Evolutionary conservation across 2,797 vertebrate species (phyloP).

Genomic region (Mastacembelus armatus): DNA sequence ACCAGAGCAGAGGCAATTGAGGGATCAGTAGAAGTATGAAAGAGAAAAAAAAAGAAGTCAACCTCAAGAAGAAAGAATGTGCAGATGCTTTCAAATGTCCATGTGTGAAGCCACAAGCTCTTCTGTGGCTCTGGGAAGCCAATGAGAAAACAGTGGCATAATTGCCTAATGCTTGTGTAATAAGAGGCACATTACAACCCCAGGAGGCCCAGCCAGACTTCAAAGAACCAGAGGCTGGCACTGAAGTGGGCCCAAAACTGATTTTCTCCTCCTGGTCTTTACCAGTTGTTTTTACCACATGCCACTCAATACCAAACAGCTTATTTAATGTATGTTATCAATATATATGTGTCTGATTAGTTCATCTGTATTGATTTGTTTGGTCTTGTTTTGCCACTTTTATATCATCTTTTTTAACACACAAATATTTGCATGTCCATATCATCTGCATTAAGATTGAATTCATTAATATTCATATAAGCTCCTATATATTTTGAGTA

Average conservation of each 20-base stretch:
- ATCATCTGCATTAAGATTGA: background rate
- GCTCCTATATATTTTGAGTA: background rate
- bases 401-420: background rate
- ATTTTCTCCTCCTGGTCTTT: slow-evolving; percentile 51
- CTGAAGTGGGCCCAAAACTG: slow-evolving; percentile 41
- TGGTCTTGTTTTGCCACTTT: background rate
- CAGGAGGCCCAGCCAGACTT: slow-evolving; percentile 73
- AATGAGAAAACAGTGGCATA: slow-evolving; percentile 79
- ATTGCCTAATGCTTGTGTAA: slow-evolving; percentile 83
- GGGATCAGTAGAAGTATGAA: slow-evolving; percentile 25
- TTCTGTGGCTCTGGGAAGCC: slow-evolving; percentile 75
- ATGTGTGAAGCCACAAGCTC: slow-evolving; percentile 80
- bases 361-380: background rate
- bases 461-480: background rate
- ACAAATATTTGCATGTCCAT: background rate
- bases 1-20: slow-evolving; percentile 28
- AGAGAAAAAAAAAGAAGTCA: slow-evolving; percentile 26
- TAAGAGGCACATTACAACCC: slow-evolving; percentile 82
- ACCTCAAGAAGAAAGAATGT: slow-evolving; percentile 73
- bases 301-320: slow-evolving; percentile 7
- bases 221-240: slow-evolving; percentile 70
- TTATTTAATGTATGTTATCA: slow-evolving; percentile 21
- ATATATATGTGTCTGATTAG: background rate
- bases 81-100: slow-evolving; percentile 79
- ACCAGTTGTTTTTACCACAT: slow-evolving; percentile 22